Evolutionary conservation across 2,888 invertebrate genomes (phyloP).

Genomic region (Platycnemis pennipes): DNA sequence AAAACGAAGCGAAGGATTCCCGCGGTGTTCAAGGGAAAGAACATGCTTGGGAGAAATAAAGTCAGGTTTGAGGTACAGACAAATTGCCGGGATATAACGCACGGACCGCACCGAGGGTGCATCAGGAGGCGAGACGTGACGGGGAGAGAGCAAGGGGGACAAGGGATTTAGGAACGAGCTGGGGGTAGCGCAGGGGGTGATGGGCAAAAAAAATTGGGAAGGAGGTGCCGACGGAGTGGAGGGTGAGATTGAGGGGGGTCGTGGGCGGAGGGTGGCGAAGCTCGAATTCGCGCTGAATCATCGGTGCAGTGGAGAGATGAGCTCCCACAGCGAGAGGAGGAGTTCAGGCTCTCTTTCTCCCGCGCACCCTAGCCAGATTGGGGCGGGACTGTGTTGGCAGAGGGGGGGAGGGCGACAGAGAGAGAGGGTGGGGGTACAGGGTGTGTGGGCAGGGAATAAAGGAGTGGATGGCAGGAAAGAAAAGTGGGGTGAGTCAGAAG

Average conservation of each 20-base stretch:
- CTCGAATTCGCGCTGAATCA: constrained; percentile 26
- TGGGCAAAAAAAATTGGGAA: background rate
- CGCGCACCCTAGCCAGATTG: background rate
- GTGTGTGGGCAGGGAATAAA: background rate
- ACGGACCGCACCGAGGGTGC: too few relatives aligned
- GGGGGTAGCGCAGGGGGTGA: background rate
- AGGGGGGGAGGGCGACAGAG: background rate
- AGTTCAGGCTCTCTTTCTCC: background rate
- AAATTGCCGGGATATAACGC: background rate
- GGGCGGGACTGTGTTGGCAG: background rate
- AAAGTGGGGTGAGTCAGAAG: background rate
- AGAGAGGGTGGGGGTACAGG: background rate
- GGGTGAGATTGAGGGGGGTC: too few relatives aligned
- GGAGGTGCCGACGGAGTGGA: background rate
- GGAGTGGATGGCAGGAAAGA: background rate
- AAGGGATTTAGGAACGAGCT: too few relatives aligned
- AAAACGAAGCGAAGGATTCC: background rate
- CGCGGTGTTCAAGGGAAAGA: background rate
- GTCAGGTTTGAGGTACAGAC: background rate
- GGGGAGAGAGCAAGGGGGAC: too few relatives aligned
- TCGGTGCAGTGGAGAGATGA: constrained; percentile 38
- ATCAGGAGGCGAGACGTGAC: too few relatives aligned
- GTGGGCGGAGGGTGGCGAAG: background rate
- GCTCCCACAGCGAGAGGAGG: constrained; percentile 1
- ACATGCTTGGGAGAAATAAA: too few relatives aligned